phyloP scores from a whole-genome alignment of 1,140 invertebrate species.

The Aleiodes sp. region DNA sequence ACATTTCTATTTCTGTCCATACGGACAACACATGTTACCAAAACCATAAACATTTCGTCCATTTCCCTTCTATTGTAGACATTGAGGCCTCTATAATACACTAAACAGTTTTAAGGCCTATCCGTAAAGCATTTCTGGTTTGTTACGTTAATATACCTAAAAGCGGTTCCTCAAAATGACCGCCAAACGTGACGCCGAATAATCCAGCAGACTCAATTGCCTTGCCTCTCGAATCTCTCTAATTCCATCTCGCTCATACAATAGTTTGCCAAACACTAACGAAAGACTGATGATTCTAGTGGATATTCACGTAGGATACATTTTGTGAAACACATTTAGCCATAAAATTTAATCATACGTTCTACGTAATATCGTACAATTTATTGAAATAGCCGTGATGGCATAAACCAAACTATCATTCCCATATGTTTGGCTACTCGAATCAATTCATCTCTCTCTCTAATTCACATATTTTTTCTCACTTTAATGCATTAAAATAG shows the following conservation, averaged over 20 bases:
- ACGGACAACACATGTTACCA: not conserved
- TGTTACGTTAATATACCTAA: not conserved
- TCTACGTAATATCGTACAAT: not conserved
- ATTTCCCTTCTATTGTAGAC: not conserved
- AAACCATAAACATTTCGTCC: not conserved
- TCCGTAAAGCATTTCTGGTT: not conserved
- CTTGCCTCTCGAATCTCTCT: not conserved
- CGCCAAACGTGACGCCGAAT: slow-evolving; percentile 43
- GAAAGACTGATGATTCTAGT: too few relatives aligned
- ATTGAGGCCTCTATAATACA: not conserved
- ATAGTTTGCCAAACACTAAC: too few relatives aligned
- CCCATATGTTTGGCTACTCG: slow-evolving; percentile 36
- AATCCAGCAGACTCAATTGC: slow-evolving; percentile 30
- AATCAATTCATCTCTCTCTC: slow-evolving; percentile 15
- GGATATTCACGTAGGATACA: too few relatives aligned
- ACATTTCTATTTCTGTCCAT: too few relatives aligned
- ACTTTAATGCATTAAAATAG: too few relatives aligned
- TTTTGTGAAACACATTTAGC: too few relatives aligned
- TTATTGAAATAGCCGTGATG: not conserved
- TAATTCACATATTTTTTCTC: not conserved
- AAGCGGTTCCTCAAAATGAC: slow-evolving; percentile 19
- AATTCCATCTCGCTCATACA: not conserved
- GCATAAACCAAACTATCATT: not conserved
- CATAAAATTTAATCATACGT: slow-evolving; percentile 11
- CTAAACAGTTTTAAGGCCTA: not conserved